Conservation (phyloP, 2,113 vertebrate species). For the Cynoglossus semilaevis region DNA sequence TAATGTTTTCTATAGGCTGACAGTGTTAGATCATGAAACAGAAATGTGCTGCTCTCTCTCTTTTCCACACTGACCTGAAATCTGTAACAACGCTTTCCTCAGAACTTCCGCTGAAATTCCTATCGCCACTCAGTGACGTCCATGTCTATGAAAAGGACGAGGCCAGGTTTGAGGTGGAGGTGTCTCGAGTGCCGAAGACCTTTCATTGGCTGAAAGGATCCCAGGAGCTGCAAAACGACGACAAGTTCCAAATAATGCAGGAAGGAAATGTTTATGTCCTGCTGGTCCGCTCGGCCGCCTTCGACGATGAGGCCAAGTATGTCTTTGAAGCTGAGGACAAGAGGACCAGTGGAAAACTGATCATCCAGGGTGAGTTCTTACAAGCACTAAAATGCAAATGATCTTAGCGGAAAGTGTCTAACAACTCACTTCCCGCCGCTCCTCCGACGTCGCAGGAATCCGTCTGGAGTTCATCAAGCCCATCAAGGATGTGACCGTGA, state of each 20-base stretch:
- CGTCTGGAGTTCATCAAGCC: constrained; percentile 93
- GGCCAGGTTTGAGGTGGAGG: constrained; percentile 90
- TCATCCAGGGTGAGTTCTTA: constrained; percentile 85
- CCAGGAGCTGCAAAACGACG: constrained; percentile 83
- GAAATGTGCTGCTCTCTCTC: not conserved
- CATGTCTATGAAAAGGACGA: constrained; percentile 97
- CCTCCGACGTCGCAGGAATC: constrained; percentile 78
- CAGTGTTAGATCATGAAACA: not conserved
- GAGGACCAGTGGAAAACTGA: constrained; percentile 83
- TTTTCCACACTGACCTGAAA: not conserved
- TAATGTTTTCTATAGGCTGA: no score
- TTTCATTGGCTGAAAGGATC: constrained; percentile 94
- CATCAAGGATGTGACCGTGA: constrained; percentile 95
- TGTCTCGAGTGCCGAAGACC: constrained; percentile 88
- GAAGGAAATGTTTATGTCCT: constrained; percentile 84
- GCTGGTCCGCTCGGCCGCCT: constrained; percentile 83
- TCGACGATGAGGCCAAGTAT: constrained; percentile 96
- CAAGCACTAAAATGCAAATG: no score
- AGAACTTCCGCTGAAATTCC: constrained; percentile 95
- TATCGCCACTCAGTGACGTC: constrained; percentile 86
- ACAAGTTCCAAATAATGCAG: constrained; percentile 82
- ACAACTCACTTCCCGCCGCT: not conserved
- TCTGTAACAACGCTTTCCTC: constrained; percentile 8
- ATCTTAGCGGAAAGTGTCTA: no score
- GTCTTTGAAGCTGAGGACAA: constrained; percentile 97